Conservation (phyloP, 2,797 vertebrate species). For the Salmo trutta region DNA sequence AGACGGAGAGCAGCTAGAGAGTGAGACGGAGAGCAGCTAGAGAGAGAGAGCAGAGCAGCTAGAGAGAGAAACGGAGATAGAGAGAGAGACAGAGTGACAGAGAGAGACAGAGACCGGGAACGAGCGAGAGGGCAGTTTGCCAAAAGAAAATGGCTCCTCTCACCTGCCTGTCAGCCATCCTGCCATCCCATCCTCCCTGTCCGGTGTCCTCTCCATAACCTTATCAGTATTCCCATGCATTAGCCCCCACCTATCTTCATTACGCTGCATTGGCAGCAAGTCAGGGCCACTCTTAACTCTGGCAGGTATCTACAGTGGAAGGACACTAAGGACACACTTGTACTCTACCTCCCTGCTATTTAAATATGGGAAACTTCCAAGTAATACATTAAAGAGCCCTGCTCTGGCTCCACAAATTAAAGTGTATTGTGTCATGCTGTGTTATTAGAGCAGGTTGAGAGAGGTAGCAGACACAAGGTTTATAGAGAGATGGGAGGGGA, state of each 20-base stretch:
- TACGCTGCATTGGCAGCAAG: slow-evolving; percentile 42
- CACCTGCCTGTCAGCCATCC: not conserved
- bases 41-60: too few relatives aligned
- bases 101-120: slow-evolving; percentile 7
- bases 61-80: too few relatives aligned
- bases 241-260: slow-evolving; percentile 22
- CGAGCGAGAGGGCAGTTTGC: slow-evolving; percentile 14
- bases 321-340: slow-evolving; percentile 48
- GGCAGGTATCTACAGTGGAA: slow-evolving; percentile 33
- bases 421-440: not conserved
- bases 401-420: slow-evolving; percentile 18
- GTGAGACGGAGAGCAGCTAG: too few relatives aligned
- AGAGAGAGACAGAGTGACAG: not conserved
- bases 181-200: not conserved
- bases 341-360: slow-evolving; percentile 39
- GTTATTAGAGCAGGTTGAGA: slow-evolving; percentile 31
- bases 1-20: too few relatives aligned
- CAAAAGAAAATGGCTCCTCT: slow-evolving; percentile 32
- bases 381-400: slow-evolving; percentile 36
- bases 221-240: slow-evolving; percentile 46
- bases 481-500: slow-evolving; percentile 10
- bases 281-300: slow-evolving; percentile 44
- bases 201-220: slow-evolving; percentile 27
- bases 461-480: slow-evolving; percentile 19
- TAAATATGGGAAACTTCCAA: slow-evolving; percentile 44